These are phyloP conservation scores for Standfussiana lucernea DNA, from an alignment of 2,888 invertebrate species.

Conservation along the genomic window DNA sequence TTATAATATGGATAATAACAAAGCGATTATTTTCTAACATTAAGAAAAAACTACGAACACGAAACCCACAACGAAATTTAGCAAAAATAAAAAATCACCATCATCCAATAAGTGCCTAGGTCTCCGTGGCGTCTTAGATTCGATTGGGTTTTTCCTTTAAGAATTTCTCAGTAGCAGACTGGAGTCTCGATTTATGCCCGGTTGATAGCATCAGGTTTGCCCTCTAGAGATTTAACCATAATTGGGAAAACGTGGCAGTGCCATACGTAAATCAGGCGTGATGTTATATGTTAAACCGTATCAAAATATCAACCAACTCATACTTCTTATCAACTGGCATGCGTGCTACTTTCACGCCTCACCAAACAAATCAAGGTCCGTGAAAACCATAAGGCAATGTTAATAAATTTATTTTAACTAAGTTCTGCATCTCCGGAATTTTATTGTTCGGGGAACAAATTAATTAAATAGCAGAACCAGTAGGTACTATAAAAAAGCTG, in stretches of 20 bases:
- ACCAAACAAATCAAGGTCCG: constrained; percentile 18
- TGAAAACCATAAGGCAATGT: constrained; percentile 17
- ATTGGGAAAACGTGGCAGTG: not conserved
- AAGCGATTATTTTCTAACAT: not conserved
- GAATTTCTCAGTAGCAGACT: not conserved
- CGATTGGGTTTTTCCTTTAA: not conserved
- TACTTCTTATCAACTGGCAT: constrained; percentile 28
- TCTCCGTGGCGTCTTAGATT: not conserved
- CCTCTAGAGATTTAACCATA: not conserved
- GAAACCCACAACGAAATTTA: not conserved
- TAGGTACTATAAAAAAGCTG: not conserved
- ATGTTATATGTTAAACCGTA: not conserved
- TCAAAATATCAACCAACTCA: constrained; percentile 14
- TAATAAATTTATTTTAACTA: not conserved
- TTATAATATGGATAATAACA: not conserved
- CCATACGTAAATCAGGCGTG: not conserved
- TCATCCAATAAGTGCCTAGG: not conserved
- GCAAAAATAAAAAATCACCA: too few relatives aligned
- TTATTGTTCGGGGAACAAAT: not conserved
- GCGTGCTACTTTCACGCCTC: constrained; percentile 35
- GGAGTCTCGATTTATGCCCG: not conserved
- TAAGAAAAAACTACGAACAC: not conserved
- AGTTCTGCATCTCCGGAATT: not conserved
- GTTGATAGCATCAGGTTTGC: not conserved
- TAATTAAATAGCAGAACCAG: not conserved